Percentiles rank a stretch among this genome's conserved stretches.
Evolutionary conservation across 2,888 invertebrate genomes (phyloP).

Genomic region (Caenorhabditis auriculariae): DNA sequence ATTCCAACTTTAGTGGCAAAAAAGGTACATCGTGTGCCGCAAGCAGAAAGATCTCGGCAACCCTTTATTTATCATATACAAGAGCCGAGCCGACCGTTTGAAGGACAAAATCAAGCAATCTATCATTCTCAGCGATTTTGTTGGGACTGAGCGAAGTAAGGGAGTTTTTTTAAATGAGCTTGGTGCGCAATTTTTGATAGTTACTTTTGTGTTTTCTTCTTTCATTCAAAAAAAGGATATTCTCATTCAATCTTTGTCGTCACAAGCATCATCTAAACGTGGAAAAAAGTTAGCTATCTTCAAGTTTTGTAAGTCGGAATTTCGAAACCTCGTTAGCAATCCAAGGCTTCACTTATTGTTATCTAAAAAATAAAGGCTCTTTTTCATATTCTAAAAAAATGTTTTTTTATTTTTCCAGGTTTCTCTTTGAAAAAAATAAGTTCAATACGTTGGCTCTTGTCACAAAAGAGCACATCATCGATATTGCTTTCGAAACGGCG

Average conservation of each 20-base stretch:
- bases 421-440: slow-evolving; percentile 23
- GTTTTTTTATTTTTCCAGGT: slow-evolving; percentile 12
- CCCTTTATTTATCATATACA: slow-evolving; percentile 30
- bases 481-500: slow-evolving; percentile 32
- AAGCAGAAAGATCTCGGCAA: slow-evolving; percentile 28
- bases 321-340: no score
- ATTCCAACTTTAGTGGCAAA: slow-evolving; percentile 41
- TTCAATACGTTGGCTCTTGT: slow-evolving; percentile 30
- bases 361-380: not conserved
- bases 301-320: no score
- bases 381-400: not conserved
- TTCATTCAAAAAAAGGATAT: no score
- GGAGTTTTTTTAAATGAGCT: no score
- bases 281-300: no score
- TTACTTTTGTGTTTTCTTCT: no score
- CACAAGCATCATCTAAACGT: no score
- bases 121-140: slow-evolving; percentile 25
- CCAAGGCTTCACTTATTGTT: not conserved
- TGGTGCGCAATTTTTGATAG: no score
- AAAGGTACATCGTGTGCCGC: slow-evolving; percentile 32
- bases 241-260: no score
- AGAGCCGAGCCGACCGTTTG: slow-evolving; percentile 32
- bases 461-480: slow-evolving; percentile 25
- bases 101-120: slow-evolving; percentile 27
- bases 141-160: slow-evolving; percentile 39